A percentile compares a stretch with the other conserved stretches of the same genome.
These are phyloP conservation scores for Chrysopa pallens DNA, from an alignment of 1,140 invertebrate genomes.

Conservation along the genomic window DNA sequence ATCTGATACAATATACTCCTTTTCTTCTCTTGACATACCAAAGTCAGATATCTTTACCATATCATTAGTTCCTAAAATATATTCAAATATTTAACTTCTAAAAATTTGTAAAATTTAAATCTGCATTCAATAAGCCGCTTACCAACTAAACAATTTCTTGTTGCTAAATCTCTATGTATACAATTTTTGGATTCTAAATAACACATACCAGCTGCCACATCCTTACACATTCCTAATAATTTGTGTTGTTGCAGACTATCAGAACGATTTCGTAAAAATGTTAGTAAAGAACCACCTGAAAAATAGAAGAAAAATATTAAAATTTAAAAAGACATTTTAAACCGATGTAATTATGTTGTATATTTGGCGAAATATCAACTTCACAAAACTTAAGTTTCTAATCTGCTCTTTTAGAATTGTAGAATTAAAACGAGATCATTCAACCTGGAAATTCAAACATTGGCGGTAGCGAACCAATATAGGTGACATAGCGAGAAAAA, in stretches of 20 bases:
- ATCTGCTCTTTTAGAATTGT: no score
- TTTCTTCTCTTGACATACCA: constrained; percentile 94
- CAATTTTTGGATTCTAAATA: constrained; percentile 94
- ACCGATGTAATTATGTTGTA: background rate
- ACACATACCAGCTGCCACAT: constrained; percentile 86
- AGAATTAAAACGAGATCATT: no score
- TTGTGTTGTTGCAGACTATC: constrained; percentile 45
- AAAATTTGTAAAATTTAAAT: no score
- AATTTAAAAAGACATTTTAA: background rate
- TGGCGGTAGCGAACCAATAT: no score
- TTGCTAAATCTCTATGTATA: constrained; percentile 90
- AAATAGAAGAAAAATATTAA: constrained; percentile 8
- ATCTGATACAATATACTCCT: constrained; percentile 92
- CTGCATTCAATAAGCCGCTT: no score
- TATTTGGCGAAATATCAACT: background rate
- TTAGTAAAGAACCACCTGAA: constrained; percentile 77
- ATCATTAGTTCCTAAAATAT: constrained; percentile 45
- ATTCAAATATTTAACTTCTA: background rate
- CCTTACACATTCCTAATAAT: constrained; percentile 77
- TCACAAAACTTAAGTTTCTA: background rate
- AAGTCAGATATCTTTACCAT: constrained; percentile 95
- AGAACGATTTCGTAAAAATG: constrained; percentile 67
- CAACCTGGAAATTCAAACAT: no score
- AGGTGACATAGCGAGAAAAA: no score
- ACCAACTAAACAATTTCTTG: constrained; percentile 84